These are phyloP conservation scores for Seison nebaliae DNA, from an alignment of 1,140 invertebrate species.

Conservation along the genomic window DNA sequence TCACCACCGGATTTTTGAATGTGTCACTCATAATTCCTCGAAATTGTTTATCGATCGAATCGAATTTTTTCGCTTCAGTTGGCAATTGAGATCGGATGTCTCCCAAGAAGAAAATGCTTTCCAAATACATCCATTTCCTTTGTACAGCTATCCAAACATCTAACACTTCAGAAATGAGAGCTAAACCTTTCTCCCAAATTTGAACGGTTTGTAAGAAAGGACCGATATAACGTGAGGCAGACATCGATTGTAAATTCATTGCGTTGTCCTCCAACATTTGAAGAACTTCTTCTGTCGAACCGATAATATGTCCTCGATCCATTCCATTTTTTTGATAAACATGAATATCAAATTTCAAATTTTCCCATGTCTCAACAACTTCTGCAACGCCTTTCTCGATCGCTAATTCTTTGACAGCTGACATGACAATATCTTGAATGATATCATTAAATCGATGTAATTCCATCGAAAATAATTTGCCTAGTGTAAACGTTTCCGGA, in stretches of 20 bases:
- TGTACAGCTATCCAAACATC: slow-evolving; percentile 48
- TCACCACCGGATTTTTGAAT: slow-evolving; percentile 43
- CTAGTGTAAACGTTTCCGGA: slow-evolving; percentile 51
- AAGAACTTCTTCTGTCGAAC: slow-evolving; percentile 49
- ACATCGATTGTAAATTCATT: slow-evolving; percentile 64
- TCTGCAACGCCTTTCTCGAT: slow-evolving; percentile 58
- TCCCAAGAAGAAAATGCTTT: slow-evolving; percentile 60
- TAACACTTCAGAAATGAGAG: slow-evolving; percentile 45
- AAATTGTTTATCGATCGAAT: slow-evolving; percentile 48
- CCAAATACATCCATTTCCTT: slow-evolving; percentile 60
- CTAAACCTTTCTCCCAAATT: slow-evolving; percentile 51
- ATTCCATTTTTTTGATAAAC: slow-evolving; percentile 32
- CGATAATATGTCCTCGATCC: slow-evolving; percentile 43
- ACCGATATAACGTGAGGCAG: slow-evolving; percentile 56
- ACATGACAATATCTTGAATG: slow-evolving; percentile 49
- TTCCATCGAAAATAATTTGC: slow-evolving; percentile 69
- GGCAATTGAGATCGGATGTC: slow-evolving; percentile 55
- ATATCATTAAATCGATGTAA: slow-evolving; percentile 52
- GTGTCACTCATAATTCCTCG: slow-evolving; percentile 51
- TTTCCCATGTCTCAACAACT: slow-evolving; percentile 41
- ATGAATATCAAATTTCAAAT: slow-evolving; percentile 41
- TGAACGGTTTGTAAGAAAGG: slow-evolving; percentile 51
- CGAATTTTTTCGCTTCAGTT: slow-evolving; percentile 59
- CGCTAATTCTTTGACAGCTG: slow-evolving; percentile 54
- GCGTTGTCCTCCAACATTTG: slow-evolving; percentile 55